Base-by-base conservation (phyloP, 2,888 invertebrate genomes). In the Morpho helenor region DNA sequence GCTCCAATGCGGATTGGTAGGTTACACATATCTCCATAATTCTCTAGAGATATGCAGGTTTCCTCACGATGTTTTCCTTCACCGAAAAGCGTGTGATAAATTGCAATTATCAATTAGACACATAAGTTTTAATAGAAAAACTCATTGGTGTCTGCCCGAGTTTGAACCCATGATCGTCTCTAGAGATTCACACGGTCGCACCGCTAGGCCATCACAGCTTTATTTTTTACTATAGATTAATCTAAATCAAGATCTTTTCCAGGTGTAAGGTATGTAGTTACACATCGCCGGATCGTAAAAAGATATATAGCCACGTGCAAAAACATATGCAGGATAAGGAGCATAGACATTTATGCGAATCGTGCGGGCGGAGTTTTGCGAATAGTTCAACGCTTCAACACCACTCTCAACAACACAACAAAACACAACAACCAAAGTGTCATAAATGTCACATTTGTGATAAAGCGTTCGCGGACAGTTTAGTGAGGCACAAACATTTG, bases 201-300 rank as follows among this genome's bases (percentile, higher is more conserved):
- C n/a, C n/a, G n/a, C n/a, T n/a, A n/a, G n/a, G n/a, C n/a, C n/a
- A n/a, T n/a, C n/a, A n/a, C n/a, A n/a, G n/a, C n/a, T n/a, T n/a
- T n/a, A n/a, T n/a, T 16, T 16, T 16, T 16, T 1, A 16, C 16
- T 16, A 16, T 16, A 16, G 16, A 16, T 16, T n/a, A n/a, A n/a
- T n/a, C n/a, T n/a, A n/a, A n/a, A n/a, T 23, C 9, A 7, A 39
- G 3, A 41, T 43, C 41, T 44, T 44, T 78, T 79, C 42, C 76
- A 90, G 92, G 44, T 94, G 94, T 66, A 92, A 92, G 72, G 82
- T 93, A 42, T 94, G 94, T 73, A 84, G 83, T n/a, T 84, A 84
- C 47, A 86, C 88, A n/a, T 92, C 93, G 61, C 75, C 84, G 5
- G 87, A 91, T 61, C 89, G 86, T 65, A 92, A 92, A 56, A 91